Base-by-base conservation (phyloP, 2,888 invertebrate genomes). In the Scelioninae gen. 1 region DNA sequence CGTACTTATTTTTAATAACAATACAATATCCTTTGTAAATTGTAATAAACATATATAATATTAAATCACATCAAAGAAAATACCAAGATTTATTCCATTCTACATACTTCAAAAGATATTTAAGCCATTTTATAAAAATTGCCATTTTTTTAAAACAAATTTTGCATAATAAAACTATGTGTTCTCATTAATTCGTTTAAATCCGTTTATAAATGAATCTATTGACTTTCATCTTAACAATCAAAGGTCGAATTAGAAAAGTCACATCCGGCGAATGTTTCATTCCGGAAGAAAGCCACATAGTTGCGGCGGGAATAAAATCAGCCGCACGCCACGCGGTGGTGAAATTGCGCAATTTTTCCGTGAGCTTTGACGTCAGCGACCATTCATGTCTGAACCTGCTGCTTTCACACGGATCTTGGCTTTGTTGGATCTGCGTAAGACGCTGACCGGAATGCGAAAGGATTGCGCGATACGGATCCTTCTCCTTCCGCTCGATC, bases 311-410 rank as follows among this genome's bases (percentile, higher is more conserved):
- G 51, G 47, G 65, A 77, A 77, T 86, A 83, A 86, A 87, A 85
- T 85, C 84, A 84, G 78, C 81, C 75, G 79, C 69, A 58, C 77
- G 60, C 32, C 58, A 60, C 40, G 79, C 83, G 85, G 83, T 85
- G 88, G 90, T 89, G 89, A 91, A 91, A 91, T 91, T 91, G 91
- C 91, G 91, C 91, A 92, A 91, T 92, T 91, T 91, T 91, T 91
- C 88, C 88, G 84, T 82, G 84, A 74, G 82, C 88, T 87, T 91
- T 92, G 92, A 92, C 92, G 92, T 92, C 92, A 92, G 87, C 87
- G 78, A 71, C 88, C 90, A 90, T 91, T 90, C 90, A 89, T 88
- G 88, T 86, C 86, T 83, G 85, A 83, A 75, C 79, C 84, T 81
- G 82, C 88, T 47, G 91, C 92, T 92, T 91, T 92, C 92, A 91